Evolutionary conservation across 2,113 vertebrate species (phyloP).

Genomic region (Heloderma charlesbogerti): DNA sequence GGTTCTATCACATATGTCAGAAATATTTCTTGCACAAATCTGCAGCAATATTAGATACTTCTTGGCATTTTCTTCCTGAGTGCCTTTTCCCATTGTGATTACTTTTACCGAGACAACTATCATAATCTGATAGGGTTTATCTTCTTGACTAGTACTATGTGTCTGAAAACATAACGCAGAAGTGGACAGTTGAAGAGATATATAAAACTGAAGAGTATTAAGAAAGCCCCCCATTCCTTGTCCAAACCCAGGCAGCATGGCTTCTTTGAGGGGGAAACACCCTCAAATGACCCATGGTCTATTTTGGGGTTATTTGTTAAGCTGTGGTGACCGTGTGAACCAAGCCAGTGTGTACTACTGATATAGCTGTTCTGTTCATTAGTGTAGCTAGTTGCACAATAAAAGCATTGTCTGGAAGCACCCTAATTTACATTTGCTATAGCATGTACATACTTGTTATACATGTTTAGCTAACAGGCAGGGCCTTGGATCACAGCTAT

Average conservation of each 20-base stretch:
- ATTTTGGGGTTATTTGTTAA: too few species aligned
- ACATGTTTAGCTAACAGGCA: neutral
- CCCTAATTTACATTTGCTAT: too few species aligned
- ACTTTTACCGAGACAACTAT: neutral
- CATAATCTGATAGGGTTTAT: slow-evolving; percentile 20
- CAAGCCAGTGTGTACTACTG: neutral
- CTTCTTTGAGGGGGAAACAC: too few species aligned
- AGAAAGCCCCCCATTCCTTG: neutral
- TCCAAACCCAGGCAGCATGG: too few species aligned
- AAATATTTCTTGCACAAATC: slow-evolving; percentile 26
- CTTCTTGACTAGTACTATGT: neutral
- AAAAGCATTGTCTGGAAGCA: too few species aligned
- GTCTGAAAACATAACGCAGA: neutral
- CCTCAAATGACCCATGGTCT: too few species aligned
- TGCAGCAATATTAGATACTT: slow-evolving; percentile 6
- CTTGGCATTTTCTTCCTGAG: slow-evolving; percentile 15
- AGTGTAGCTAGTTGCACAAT: neutral
- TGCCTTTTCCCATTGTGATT: slow-evolving; percentile 36
- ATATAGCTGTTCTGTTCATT: neutral
- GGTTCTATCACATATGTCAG: slow-evolving; percentile 15
- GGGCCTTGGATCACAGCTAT: neutral
- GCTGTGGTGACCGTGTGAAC: neutral
- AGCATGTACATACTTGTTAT: neutral
- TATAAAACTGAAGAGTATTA: neutral
- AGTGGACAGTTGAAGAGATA: neutral